Evolutionary conservation across 2,797 vertebrate species (phyloP), one percentile per base, ranked within the genome.

Genomic region (Poecilia wingei): DNA sequence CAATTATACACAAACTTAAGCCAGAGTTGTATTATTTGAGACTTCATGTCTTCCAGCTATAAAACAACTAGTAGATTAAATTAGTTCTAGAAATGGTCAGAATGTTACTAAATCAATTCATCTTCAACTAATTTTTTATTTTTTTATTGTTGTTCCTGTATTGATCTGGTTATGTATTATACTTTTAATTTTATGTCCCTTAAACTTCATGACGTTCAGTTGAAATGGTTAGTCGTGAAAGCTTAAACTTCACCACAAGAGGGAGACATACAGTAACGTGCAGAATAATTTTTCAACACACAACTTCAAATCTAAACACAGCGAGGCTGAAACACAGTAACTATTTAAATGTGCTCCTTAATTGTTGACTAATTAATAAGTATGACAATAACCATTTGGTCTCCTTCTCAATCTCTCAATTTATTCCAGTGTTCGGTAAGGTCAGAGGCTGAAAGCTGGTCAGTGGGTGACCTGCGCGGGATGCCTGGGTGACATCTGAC

Each of bases 391-490:
- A 71, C 0, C 12, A 46, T 46, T n/a, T 71, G 41, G 25, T 68
- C 5, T 1, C 59, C 59, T 66, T 76, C 61, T 31, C 80, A 74
- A 84, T 95, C 92, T 95, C 95, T 94, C 94, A 96, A 96, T 97
- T 97, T 97, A 96, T 96, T 97, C 93, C 92, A 84, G 97, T 95
- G 96, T 95, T 95, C 95, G 93, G 93, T 92, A 95, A 94, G 93
- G 96, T 97, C 95, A 96, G 69, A 93, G 95, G 96, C 94, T 95
- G 96, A 91, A 80, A 94, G 95, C 95, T 85, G 88, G 79, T 69
- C 81, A 93, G 84, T 46, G 81, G 95, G 69, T 89, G 94, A 93
- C 94, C 93, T 92, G 83, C 94, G 94, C 83, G 95, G 94, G 94
- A 90, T 93, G 93, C 86, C 87, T 36, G 72, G 5, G 5, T 93